Percentiles rank a stretch among this genome's conserved stretches.
Conservation (phyloP, 2,797 vertebrate species). For the Danio aesculapii region DNA sequence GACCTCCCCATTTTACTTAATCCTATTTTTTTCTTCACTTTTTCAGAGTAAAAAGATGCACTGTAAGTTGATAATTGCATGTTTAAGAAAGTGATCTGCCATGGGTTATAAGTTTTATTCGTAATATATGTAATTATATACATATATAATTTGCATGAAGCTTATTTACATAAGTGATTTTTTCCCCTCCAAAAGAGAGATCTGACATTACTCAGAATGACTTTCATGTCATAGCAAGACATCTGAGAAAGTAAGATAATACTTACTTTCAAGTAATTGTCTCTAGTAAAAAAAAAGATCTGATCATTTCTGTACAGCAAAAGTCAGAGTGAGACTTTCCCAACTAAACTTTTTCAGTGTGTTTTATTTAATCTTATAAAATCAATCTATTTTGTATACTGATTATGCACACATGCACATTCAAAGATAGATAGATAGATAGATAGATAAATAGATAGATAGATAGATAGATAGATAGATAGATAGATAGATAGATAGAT, state of each 20-base stretch:
- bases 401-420: no score
- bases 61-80: slow-evolving; percentile 89
- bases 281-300: slow-evolving; percentile 55
- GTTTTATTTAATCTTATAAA: not conserved
- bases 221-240: not conserved
- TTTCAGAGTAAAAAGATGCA: no score
- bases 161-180: not conserved
- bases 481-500: no score
- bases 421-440: no score
- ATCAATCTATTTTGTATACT: not conserved
- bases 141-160: not conserved
- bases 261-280: slow-evolving; percentile 5
- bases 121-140: no score
- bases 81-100: slow-evolving; percentile 11
- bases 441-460: no score
- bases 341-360: not conserved
- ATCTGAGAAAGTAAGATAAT: not conserved
- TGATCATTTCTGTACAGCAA: slow-evolving; percentile 66
- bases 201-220: slow-evolving; percentile 4
- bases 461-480: no score
- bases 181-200: not conserved
- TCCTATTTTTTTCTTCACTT: no score
- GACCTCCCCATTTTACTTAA: slow-evolving; percentile 38
- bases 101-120: no score
- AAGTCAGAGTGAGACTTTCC: not conserved